A percentile compares a stretch with the other conserved stretches of the same genome.
These are phyloP conservation scores for Disparrhopalites patrizii DNA, from an alignment of 2,888 invertebrate species.

Conservation along the genomic window DNA sequence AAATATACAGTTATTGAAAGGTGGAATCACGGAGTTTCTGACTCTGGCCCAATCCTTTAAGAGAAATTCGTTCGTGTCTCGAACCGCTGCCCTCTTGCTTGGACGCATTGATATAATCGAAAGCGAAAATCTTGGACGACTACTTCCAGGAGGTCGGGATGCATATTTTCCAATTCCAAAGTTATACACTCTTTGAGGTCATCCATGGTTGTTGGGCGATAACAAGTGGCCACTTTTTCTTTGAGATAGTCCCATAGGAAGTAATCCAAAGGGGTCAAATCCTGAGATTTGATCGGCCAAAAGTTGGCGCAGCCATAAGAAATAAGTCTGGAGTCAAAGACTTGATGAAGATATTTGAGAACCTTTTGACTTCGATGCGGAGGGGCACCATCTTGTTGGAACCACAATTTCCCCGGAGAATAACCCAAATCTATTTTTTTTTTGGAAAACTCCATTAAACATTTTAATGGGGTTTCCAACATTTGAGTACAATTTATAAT, in stretches of 20 bases:
- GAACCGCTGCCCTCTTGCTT: slow-evolving; percentile 37
- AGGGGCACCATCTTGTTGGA: slow-evolving; percentile 40
- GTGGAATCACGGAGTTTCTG: too few relatives aligned
- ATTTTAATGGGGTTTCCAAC: too few relatives aligned
- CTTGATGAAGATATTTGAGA: slow-evolving; percentile 34
- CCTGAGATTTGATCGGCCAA: slow-evolving; percentile 47
- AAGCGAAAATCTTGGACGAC: slow-evolving; percentile 35
- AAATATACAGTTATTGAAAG: too few relatives aligned
- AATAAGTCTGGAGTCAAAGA: slow-evolving; percentile 35
- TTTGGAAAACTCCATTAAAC: slow-evolving; percentile 5
- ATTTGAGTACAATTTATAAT: too few relatives aligned
- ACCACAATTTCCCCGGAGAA: slow-evolving; percentile 21
- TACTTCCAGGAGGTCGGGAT: slow-evolving; percentile 15
- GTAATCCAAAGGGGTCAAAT: slow-evolving; percentile 47
- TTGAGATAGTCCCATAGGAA: slow-evolving; percentile 48
- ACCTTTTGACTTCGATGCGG: slow-evolving; percentile 37
- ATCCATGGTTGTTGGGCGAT: slow-evolving; percentile 30
- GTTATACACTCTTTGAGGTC: slow-evolving; percentile 34
- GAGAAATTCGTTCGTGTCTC: not conserved
- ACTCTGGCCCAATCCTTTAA: too few relatives aligned
- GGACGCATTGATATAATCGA: slow-evolving; percentile 36
- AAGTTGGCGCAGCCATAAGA: slow-evolving; percentile 37
- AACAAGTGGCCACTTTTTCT: slow-evolving; percentile 28
- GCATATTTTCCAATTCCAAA: slow-evolving; percentile 12
- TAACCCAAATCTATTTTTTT: slow-evolving; percentile 11